Conservation (phyloP, 1,140 invertebrate species). For the Penaeus japonicus region DNA sequence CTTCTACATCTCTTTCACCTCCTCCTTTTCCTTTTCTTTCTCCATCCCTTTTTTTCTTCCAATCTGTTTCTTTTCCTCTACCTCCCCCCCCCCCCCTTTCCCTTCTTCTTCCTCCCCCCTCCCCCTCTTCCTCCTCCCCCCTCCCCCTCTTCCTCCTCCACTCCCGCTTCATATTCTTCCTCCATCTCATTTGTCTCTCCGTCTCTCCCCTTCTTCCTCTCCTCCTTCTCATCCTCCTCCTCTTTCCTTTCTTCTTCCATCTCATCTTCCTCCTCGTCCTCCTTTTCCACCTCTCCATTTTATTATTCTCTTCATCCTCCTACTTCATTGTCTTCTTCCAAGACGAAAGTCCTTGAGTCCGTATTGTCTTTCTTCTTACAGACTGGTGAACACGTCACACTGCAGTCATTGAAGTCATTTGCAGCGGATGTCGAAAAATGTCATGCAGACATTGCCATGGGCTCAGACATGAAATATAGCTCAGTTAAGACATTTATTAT, state of each 20-base stretch:
- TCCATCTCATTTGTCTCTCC: not conserved
- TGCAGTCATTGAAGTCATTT: too few species aligned
- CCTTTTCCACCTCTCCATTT: not conserved
- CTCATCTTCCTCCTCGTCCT: not conserved
- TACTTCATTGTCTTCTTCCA: not conserved
- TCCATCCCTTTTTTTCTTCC: not conserved
- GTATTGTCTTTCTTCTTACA: too few species aligned
- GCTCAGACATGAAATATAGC: too few species aligned
- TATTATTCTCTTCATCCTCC: not conserved
- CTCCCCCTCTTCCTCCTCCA: not conserved
- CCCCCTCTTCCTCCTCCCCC: not conserved
- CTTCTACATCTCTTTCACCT: too few species aligned
- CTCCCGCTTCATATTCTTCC: not conserved
- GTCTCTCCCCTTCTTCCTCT: not conserved
- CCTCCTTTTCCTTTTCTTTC: not conserved
- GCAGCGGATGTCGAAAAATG: too few species aligned
- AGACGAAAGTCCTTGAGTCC: too few species aligned
- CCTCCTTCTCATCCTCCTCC: not conserved
- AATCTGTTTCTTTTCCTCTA: not conserved
- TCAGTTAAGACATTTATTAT: too few species aligned
- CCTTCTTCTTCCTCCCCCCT: not conserved
- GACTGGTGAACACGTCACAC: too few species aligned
- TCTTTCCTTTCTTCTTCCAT: not conserved
- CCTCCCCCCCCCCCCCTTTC: constrained; percentile 2
- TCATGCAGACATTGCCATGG: too few species aligned